Evolutionary conservation across 35 echinoderm and acorn worm genomes (phyloP), one percentile per base, ranked within the genome.

Genomic region (Holothuria glaberrima): DNA sequence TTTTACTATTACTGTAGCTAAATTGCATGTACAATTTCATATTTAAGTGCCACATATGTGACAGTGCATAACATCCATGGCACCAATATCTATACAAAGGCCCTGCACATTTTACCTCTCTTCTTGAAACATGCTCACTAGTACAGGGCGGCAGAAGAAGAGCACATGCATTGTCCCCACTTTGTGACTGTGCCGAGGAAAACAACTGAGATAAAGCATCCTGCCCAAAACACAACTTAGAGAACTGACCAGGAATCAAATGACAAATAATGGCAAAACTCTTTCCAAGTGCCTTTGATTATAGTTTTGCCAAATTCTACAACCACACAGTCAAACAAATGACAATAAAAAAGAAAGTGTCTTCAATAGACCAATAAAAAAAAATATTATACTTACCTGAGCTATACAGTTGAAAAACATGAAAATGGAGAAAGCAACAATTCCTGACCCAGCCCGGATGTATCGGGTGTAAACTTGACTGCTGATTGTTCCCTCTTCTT

Each of bases 371-470:
- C 22, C 30, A 30, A 14, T 59, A 17, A 30, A 0, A 29, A 61
- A 34, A 4, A 33, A 5, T 26, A 19, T 27, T 0, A 35, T 22
- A 58, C 27, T 82, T 87, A 88, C 89, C 93, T 94, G 93, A 25
- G 68, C 71, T 46, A 32, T 36, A 32, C 90, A 35, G 34, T 81
- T 83, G 54, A 95, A 59, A 25, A 95, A 29, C 32, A 89, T 70
- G 25, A 91, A 91, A 21, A 82, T 32, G 6, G 73, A 0, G 48
- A 95, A 88, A 4, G 58, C n/a, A 13, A 95, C 13, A 0, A 88
- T 48, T 0, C 93, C 62, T 5, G 48, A 41, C 0, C 84, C 93
- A 26, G 93, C 93, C 46, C n/a, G 24, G 90, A 92, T 80, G 34
- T 82, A 95, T 25, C 50, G 68, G 6, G 48, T 12, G 59, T 95